Evolutionary conservation across 2,888 invertebrate genomes (phyloP).

Genomic region (Aplocera efformata): DNA sequence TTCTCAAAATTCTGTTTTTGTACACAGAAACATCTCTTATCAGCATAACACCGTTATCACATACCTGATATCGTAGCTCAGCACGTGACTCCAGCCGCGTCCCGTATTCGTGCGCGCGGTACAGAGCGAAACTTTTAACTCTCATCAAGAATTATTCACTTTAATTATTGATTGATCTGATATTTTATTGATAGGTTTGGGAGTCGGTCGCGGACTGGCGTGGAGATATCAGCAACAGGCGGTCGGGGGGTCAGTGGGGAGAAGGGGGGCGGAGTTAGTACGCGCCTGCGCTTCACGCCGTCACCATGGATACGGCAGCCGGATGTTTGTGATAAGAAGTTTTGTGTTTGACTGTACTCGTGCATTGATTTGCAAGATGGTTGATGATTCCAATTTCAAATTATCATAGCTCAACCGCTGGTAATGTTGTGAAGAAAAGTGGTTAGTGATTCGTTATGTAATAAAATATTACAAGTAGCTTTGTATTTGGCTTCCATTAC

Average conservation of each 20-base stretch:
- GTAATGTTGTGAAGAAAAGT: too few relatives aligned
- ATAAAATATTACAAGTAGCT: too few relatives aligned
- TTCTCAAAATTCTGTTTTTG: too few relatives aligned
- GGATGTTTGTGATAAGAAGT: constrained; percentile 57
- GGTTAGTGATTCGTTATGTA: too few relatives aligned
- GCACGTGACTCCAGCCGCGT: constrained; percentile 13
- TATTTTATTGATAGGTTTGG: constrained; percentile 40
- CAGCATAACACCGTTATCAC: neutral
- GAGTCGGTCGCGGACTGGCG: constrained; percentile 66
- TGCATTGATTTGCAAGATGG: constrained; percentile 23
- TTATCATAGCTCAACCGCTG: too few relatives aligned
- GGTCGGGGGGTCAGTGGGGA: constrained; percentile 45
- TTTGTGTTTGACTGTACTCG: constrained; percentile 39
- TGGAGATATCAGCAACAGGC: constrained; percentile 67
- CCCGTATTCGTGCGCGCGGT: constrained; percentile 11
- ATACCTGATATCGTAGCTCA: constrained; percentile 24
- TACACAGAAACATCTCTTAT: constrained; percentile 10
- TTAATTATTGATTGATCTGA: constrained; percentile 18
- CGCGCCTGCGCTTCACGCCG: constrained; percentile 65
- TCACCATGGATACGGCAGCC: constrained; percentile 74
- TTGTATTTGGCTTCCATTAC: too few relatives aligned
- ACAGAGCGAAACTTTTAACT: constrained; percentile 18
- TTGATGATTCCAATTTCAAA: too few relatives aligned
- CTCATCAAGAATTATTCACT: constrained; percentile 17
- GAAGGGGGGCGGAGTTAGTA: constrained; percentile 59